Conservation (phyloP, 1,140 invertebrate species). For the Tetraneura akinire region DNA sequence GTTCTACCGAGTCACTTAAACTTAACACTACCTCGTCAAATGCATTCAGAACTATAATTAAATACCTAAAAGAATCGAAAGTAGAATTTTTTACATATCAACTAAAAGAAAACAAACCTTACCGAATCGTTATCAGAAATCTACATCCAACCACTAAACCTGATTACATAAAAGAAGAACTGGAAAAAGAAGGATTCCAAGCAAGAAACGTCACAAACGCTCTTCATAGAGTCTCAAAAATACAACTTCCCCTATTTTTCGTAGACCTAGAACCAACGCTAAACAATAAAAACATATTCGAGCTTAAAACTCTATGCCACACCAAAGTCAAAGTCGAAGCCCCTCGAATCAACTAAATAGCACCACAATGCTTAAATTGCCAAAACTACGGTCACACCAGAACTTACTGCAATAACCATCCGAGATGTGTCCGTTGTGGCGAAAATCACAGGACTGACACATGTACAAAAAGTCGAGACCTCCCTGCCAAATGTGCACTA, state of each 20-base stretch:
- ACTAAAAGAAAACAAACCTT: not conserved
- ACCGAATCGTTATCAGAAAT: too few relatives aligned
- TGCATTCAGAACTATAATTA: not conserved
- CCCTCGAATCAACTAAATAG: not conserved
- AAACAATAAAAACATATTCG: conserved; percentile 27
- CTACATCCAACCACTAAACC: not conserved
- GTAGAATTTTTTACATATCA: not conserved
- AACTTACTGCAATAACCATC: not conserved
- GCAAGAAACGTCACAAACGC: not conserved
- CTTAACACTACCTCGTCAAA: not conserved
- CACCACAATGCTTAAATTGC: conserved; percentile 13
- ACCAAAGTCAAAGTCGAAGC: conserved; percentile 2
- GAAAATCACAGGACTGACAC: not conserved
- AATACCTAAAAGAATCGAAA: not conserved
- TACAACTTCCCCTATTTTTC: not conserved
- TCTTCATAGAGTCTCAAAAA: not conserved
- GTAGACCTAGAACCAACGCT: not conserved
- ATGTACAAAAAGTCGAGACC: not conserved
- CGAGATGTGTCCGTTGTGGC: conserved; percentile 3
- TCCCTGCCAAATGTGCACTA: not conserved
- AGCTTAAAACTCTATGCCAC: not conserved
- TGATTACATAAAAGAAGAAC: not conserved
- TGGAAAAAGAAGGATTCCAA: not conserved
- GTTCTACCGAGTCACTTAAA: not conserved
- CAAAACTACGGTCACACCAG: conserved; percentile 3